A percentile compares a stretch with the other conserved stretches of the same genome.
Conservation (phyloP, 2,113 vertebrate species). For the Neogale vison region DNA sequence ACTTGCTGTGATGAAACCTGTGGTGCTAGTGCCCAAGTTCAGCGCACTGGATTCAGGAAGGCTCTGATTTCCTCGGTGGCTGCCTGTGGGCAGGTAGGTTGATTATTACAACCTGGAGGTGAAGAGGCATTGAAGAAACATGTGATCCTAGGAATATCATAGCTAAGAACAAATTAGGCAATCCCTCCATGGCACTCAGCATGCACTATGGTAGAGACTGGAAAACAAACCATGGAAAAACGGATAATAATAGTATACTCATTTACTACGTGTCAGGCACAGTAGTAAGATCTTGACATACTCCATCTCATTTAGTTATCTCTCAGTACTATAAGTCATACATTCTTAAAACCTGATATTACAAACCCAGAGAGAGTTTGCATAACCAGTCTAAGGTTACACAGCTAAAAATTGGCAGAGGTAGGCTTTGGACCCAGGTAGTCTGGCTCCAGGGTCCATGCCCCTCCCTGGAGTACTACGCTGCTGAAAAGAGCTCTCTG, state of each 20-base stretch:
- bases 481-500: too few species aligned
- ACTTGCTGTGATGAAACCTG: neutral
- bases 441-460: neutral
- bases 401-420: neutral
- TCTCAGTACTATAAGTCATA: too few species aligned
- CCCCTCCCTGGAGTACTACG: neutral
- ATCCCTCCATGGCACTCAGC: neutral
- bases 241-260: neutral
- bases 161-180: neutral
- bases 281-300: neutral
- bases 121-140: neutral
- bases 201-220: neutral
- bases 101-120: neutral
- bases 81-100: rapidly evolving
- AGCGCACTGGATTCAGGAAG: neutral
- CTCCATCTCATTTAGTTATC: neutral
- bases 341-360: neutral
- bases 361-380: neutral
- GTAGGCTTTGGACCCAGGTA: neutral
- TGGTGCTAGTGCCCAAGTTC: neutral
- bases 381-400: neutral
- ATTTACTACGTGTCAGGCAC: neutral
- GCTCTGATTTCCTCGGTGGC: too few species aligned
- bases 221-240: neutral
- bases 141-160: neutral